These are phyloP conservation scores for Parazoanthus darwini DNA, from an alignment of 92 coral and sea anemone species.

Conservation along the genomic window DNA sequence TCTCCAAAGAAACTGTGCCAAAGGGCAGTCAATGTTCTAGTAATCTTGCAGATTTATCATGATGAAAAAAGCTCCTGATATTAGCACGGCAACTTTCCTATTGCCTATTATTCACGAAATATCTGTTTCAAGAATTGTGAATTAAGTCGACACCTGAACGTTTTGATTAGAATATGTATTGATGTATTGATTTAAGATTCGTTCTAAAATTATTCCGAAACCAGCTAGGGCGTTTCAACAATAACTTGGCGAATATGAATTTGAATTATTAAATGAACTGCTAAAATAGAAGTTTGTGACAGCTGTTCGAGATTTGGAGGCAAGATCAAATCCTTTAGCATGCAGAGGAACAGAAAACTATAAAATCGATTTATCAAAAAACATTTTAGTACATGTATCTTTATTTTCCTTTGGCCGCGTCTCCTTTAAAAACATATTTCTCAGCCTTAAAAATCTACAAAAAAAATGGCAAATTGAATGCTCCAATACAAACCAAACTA, in stretches of 20 bases:
- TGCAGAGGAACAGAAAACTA: background rate
- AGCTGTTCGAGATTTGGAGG: slow-evolving; percentile 5
- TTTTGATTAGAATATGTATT: background rate
- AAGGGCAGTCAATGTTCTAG: background rate
- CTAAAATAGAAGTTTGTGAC: background rate
- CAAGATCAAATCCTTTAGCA: background rate
- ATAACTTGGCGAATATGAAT: slow-evolving; percentile 26
- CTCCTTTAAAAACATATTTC: background rate
- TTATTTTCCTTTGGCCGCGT: background rate
- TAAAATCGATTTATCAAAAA: background rate
- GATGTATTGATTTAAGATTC: background rate
- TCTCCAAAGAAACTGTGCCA: background rate
- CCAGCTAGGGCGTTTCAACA: background rate
- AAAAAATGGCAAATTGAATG: background rate
- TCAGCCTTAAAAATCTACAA: background rate
- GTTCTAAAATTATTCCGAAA: background rate
- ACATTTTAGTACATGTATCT: background rate
- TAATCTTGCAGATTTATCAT: background rate
- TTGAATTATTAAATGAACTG: slow-evolving; percentile 18
- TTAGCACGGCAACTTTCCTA: background rate
- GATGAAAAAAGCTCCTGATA: background rate
- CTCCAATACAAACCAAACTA: background rate
- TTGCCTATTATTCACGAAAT: background rate
- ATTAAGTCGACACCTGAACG: background rate
- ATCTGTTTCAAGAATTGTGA: background rate